Evolutionary conservation across 2,113 vertebrate genomes (phyloP), one percentile per base, ranked within the genome.

Genomic region (Rhineura floridana): DNA sequence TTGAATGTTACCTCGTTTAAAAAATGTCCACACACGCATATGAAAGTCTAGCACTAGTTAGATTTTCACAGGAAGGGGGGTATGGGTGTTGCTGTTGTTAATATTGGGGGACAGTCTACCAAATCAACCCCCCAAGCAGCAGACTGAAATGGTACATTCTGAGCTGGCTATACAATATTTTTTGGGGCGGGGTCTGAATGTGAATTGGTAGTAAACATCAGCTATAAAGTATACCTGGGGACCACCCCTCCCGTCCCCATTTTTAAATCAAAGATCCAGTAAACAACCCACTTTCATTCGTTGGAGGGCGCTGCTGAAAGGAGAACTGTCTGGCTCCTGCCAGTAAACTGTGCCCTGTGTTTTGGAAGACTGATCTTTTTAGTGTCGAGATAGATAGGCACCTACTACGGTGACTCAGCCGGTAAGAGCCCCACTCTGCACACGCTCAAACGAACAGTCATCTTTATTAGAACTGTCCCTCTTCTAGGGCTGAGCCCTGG

Each of bases 331-430:
- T 25, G 19, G 79, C 36, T 62, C 4, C 23, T 62, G 23, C 36
- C 59, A 42, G 55, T 39, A 67, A 65, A 44, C 44, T 17, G 42
- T 25, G 13, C 28, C 30, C 5, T 46, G 28, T 44, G 55, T 2
- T 23, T 86, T 13, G 33, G 21, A 44, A 13, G 15, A 10, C 33
- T 69, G 3, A 7, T 67, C 63, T 3, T n/a, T 23, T 6, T 33
- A 55, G 10, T 59, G 10, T 0, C 6, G 12, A 65, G 62, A 4
- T 19, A 10, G 28, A 30, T 8, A 33, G 19, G 28, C 33, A 36
- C 33, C 11, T 25, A 10, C 42, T 19, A 4, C 0, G 21, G 2
- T 19, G 13, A 36, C 17, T 39, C 15, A 3, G 23, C 12, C 2
- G 0, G 17, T 15, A 44, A 21, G 11, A 19, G 39, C 39, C 6